A percentile compares a stretch with the other conserved stretches of the same genome.
phyloP scores from a whole-genome alignment of 2,113 vertebrate species.

The Lepisosteus osseus region DNA sequence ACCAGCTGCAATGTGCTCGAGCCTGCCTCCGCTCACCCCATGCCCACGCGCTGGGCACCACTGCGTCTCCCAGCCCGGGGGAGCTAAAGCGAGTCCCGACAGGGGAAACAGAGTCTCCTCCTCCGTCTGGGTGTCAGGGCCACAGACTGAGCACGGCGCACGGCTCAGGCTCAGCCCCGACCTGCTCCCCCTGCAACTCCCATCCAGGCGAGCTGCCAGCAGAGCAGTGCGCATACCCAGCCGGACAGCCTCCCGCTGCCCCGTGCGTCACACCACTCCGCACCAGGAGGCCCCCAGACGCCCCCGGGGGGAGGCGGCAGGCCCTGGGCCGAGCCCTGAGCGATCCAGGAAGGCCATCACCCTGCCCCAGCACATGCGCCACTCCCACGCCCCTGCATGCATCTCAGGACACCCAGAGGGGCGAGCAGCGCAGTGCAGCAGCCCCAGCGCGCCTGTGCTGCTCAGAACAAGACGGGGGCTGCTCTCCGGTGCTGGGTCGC shows the following conservation, averaged over 20 bases:
- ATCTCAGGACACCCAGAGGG: slow-evolving; percentile 52
- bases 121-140: background rate
- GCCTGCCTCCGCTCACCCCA: slow-evolving; percentile 11
- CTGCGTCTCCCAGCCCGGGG: slow-evolving; percentile 17
- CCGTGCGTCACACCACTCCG: slow-evolving; percentile 40
- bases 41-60: slow-evolving; percentile 36
- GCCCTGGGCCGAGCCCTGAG: slow-evolving; percentile 52
- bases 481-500: background rate
- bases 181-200: background rate
- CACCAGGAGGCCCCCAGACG: background rate
- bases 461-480: background rate
- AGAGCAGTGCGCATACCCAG: slow-evolving; percentile 44
- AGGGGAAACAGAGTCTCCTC: slow-evolving; percentile 36
- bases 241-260: background rate
- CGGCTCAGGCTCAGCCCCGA: slow-evolving; percentile 32
- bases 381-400: slow-evolving; percentile 52
- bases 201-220: slow-evolving; percentile 15
- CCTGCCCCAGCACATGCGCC: slow-evolving; percentile 54
- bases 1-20: background rate
- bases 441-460: background rate
- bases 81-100: slow-evolving; percentile 39
- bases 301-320: slow-evolving; percentile 38
- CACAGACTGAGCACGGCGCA: slow-evolving; percentile 35
- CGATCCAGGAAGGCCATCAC: slow-evolving; percentile 58
- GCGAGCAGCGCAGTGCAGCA: slow-evolving; percentile 42